Evolutionary conservation across 2,797 vertebrate genomes (phyloP), one percentile per base, ranked within the genome.

Genomic region (Enteromius radiatus): DNA sequence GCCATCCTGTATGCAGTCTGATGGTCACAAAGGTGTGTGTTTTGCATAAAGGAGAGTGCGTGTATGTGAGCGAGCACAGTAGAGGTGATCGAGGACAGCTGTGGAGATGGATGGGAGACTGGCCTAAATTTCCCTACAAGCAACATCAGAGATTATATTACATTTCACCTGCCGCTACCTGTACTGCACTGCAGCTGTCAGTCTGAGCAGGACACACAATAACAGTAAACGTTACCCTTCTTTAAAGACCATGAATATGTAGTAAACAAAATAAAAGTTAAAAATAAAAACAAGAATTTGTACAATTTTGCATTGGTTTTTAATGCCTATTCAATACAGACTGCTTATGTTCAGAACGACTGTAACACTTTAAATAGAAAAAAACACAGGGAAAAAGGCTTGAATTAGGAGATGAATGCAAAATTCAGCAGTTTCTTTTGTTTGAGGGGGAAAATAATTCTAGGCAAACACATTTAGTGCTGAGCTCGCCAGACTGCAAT

Each of bases 401-500:
- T n/a, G 15, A 52, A 38, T 56, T 67, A 84, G 80, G 56, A 76
- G 76, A 61, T 76, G 19, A 38, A 36, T 67, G 83, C 67, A 80
- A 52, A 63, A 93, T 92, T 94, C 93, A 96, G 95, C 94, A 95
- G 94, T 95, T 93, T 93, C 93, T 90, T 69, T 43, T 69, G 45
- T 76, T 76, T 43, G 26, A 82, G 78, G 59, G 43, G 19, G 23
- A 83, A 67, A 94, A 93, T 91, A 93, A 93, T 61, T 70, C 64
- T 26, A 69, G 94, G 93, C 88, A 89, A 95, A 96, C 97, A 94
- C 96, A 96, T 97, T 97, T 96, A 92, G 94, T 91, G 90, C 94
- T 94, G 93, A 91, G 92, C 93, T 96, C 95, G 97, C 96, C 95
- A 96, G 96, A 96, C 95, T 96, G 95, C 96, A 95, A 95, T 97